Evolutionary conservation across 2,888 invertebrate genomes (phyloP).

Genomic region (Apoderus coryli): DNA sequence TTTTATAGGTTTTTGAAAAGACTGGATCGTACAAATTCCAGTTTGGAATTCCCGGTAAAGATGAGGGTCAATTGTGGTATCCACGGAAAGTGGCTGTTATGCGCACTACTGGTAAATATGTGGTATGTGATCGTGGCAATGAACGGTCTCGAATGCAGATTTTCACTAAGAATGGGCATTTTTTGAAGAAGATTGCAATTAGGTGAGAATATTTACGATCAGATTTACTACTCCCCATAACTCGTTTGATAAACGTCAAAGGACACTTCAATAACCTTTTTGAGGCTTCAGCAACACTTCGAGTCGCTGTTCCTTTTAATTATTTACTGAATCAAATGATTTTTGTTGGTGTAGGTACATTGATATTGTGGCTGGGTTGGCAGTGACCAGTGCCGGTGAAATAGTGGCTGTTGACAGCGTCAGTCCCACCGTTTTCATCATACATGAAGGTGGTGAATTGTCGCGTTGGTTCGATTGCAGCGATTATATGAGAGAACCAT

Average conservation of each 20-base stretch:
- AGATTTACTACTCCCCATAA: too few species aligned
- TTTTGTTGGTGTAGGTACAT: too few species aligned
- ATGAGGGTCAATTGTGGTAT: constrained; percentile 95
- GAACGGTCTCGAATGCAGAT: constrained; percentile 96
- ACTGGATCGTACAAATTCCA: constrained; percentile 85
- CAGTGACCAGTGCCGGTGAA: constrained; percentile 81
- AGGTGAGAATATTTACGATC: too few species aligned
- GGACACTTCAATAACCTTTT: too few species aligned
- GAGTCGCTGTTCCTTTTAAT: too few species aligned
- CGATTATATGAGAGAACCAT: constrained; percentile 94
- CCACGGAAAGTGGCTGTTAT: constrained; percentile 91
- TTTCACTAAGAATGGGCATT: constrained; percentile 90
- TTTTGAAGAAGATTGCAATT: constrained; percentile 86
- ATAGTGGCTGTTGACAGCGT: constrained; percentile 96
- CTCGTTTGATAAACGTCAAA: too few species aligned
- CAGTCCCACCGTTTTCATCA: constrained; percentile 89
- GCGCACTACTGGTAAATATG: constrained; percentile 74
- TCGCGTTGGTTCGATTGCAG: constrained; percentile 96
- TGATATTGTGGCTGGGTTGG: constrained; percentile 86
- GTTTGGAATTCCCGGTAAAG: constrained; percentile 89
- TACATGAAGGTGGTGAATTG: constrained; percentile 83
- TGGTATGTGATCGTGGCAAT: constrained; percentile 95
- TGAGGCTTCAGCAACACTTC: too few species aligned
- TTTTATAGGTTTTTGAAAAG: constrained; percentile 74
- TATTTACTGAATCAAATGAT: too few species aligned